Conservation (phyloP, 2,888 invertebrate genomes). For the Iphiclides podalirius region DNA sequence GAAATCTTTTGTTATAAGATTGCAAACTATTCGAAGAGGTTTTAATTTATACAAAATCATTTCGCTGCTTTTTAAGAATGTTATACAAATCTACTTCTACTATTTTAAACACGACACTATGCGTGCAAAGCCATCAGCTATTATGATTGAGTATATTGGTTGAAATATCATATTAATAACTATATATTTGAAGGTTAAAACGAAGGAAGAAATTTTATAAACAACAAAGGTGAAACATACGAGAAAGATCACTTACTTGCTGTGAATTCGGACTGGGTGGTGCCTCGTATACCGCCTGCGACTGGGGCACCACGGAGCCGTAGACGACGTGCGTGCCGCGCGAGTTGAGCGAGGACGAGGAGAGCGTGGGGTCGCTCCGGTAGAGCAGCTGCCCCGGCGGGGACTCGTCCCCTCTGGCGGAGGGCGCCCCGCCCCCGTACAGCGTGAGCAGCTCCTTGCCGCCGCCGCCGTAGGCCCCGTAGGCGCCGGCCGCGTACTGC, state of each 20-base stretch:
- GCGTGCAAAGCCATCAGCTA: too few species aligned
- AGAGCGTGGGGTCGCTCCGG: conserved; percentile 84
- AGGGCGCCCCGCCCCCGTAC: conserved; percentile 37
- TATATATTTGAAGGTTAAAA: too few species aligned
- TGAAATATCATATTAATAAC: too few species aligned
- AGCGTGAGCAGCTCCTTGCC: conserved; percentile 26
- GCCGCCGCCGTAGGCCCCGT: conserved; percentile 36
- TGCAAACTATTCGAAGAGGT: too few species aligned
- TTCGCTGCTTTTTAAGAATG: too few species aligned
- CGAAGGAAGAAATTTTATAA: too few species aligned
- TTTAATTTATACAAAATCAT: too few species aligned
- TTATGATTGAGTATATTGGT: too few species aligned
- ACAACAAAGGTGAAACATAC: too few species aligned
- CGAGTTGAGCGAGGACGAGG: conserved; percentile 79
- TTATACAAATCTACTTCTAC: too few species aligned
- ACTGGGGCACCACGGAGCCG: conserved; percentile 64
- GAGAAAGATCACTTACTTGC: conserved; percentile 67
- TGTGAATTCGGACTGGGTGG: conserved; percentile 81
- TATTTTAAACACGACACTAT: too few species aligned
- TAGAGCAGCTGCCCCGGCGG: conserved; percentile 81
- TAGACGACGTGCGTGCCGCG: conserved; percentile 75
- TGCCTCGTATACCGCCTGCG: conserved; percentile 73
- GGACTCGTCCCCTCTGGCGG: conserved; percentile 66
- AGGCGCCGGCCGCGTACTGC: conserved; percentile 54
- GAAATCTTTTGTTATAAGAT: too few species aligned